Evolutionary conservation across 2,113 vertebrate genomes (phyloP), one percentile per base, ranked within the genome.

Genomic region (Ciconia boyciana): DNA sequence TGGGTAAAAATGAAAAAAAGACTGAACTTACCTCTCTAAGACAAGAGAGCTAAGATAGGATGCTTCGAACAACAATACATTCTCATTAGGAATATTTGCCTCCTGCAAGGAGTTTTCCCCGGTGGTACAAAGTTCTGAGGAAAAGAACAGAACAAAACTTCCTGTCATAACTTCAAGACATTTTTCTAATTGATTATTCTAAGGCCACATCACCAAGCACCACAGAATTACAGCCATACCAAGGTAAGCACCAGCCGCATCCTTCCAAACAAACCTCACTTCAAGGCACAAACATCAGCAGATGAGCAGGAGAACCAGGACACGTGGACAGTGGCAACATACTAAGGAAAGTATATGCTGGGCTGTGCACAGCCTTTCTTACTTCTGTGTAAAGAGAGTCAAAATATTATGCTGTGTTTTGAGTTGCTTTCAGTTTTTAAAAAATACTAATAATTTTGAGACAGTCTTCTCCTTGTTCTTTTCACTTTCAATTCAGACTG

Each of bases 301-400:
- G 64, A 13, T 5, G 4, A 55, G 19, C 11, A 39, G 44, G 29
- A 93, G 57, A 80, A 64, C 6, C 13, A 74, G 39, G 55, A 43
- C 13, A 41, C 0, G 1, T 11, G 70, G 60, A 49, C 8, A 48
- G 12, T n/a, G 24, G 13, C n/a, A 85, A 58, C 0, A 0, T 9
- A 6, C 28, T 31, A 9, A 13, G 26, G 26, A 16, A 81, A 70
- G 9, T 0, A 6, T 22, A 60, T 7, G 5, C 25, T 5, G 9
- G 69, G 41, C 10, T 62, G 18, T 25, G 46, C 51, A 28, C 14
- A 52, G 43, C 11, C 34, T 64, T 43, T 10, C n/a, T 85, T 49
- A 61, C 8, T 62, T 71, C 20, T 49, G 21, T 11, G 9, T 24
- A 36, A 44, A 70, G 36, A 84, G 7, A 80, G 17, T 39, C 34